Evolutionary conservation across 2,888 invertebrate species (phyloP), one percentile per base, ranked within the genome.

Genomic region (Nomada hirtipes): DNA sequence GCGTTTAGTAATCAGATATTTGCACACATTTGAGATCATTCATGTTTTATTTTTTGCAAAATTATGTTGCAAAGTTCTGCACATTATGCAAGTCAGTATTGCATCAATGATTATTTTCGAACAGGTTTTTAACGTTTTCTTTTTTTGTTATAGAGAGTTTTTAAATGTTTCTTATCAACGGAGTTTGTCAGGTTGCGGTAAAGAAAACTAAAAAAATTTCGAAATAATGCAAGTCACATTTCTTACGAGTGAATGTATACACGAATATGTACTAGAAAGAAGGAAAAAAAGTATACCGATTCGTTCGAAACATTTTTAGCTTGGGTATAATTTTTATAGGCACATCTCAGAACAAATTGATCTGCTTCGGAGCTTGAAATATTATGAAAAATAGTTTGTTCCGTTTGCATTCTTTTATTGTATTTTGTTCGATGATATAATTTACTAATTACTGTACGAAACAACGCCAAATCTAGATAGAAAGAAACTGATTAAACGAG

Each of bases 51-150:
- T 80, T 71, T 74, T 70, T 69, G 47, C 60, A 26, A 73, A 69
- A 68, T 81, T 74, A 69, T 57, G 18, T 73, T 26, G 60, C 50
- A 64, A 69, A 59, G 63, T 76, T 76, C 53, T 83, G 60, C 72
- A 75, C 74, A 87, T 87, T 85, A 87, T 87, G 86, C 86, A 83
- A 87, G 79, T 85, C 75, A 74, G 72, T 87, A 83, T 85, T 87
- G 81, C 85, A 83, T 73, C 36, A 77, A 79, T 59, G 13, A 57
- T 79, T 72, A 68, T 81, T 86, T 74, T 74, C n/a, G 26, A 69
- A 69, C 52, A 53, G 42, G 20, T 52, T 11, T 63, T 73, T 47
- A 64, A 70, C 53, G 29, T 63, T 78, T 73, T 18, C 75, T 47
- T 60, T 4, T 65, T 60, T 44, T 13, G 2, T 0, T 7, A 29